Evolutionary conservation across 2,888 invertebrate species (phyloP), one percentile per base, ranked within the genome.

Genomic region (Chaetoderma sp.): DNA sequence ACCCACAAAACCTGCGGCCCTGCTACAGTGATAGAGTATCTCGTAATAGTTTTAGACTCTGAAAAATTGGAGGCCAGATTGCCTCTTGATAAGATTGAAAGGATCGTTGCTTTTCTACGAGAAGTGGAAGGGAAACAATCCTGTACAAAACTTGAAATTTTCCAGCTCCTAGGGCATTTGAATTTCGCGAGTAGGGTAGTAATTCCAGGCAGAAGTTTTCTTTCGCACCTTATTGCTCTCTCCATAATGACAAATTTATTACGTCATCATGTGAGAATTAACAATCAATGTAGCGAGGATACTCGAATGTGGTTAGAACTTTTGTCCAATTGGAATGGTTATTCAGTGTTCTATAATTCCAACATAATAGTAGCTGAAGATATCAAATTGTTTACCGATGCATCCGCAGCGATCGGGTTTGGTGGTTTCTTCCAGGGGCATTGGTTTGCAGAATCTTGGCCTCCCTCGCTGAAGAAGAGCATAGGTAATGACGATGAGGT

Each of bases 31-130:
- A 27, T 71, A n/a, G 71, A 69, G 49, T 69, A 67, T 30, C 42
- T 71, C 10, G 71, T 62, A 2, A 65, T 69, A 5, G 60, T 54
- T 6, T 49, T 71, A 10, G 68, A 71, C 33, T 50, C 67, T 8
- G 13, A 33, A 5, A 55, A 55, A 10, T 65, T 71, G 67, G 36
- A 63, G 18, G 61, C 71, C 10, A 18, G 67, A n/a, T 57, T 68
- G 23, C 68, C 68, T 10, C 13, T 3, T 13, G 58, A 65, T 8
- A 70, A 67, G 57, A 6, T 67, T 4, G 5, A 16, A 2, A 13
- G 68, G 6, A 68, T 68, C 16, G 13, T 39, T 8, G 45, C 57
- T 3, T 39, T 70, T 6, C 28, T 68, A 6, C 21, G 30, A 4
- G 18, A 13, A 8, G 56, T 67, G n/a, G 13, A 30, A 13, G 23